These are phyloP conservation scores for Thumatha senex DNA, from an alignment of 2,888 invertebrate genomes.

Conservation along the genomic window DNA sequence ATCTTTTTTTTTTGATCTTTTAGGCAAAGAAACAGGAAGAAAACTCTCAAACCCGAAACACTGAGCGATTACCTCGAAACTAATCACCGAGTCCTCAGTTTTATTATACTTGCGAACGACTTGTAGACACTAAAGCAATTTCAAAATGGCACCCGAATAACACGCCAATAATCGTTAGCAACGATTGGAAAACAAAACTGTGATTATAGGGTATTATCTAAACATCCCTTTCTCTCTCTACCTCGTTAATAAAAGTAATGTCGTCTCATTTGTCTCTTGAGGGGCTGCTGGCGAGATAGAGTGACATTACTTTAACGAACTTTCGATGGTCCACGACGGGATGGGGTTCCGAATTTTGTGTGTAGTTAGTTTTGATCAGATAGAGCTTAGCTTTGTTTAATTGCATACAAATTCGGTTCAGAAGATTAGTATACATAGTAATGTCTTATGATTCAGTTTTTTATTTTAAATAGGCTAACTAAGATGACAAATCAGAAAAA, in stretches of 20 bases:
- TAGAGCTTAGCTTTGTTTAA: constrained; percentile 39
- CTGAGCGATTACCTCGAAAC: constrained; percentile 42
- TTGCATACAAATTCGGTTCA: constrained; percentile 36
- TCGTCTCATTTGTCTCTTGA: constrained; percentile 61
- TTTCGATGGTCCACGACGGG: constrained; percentile 73
- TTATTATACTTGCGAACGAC: constrained; percentile 79
- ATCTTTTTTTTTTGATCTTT: neutral
- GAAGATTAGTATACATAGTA: neutral
- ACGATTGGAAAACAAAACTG: constrained; percentile 88
- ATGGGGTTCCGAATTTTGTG: constrained; percentile 52
- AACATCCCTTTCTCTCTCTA: constrained; percentile 52
- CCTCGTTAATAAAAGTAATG: constrained; percentile 39
- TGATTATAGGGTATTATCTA: constrained; percentile 84
- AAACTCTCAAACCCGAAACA: constrained; percentile 24
- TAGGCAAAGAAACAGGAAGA: constrained; percentile 11
- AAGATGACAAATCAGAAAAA: no score
- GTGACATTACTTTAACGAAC: constrained; percentile 82
- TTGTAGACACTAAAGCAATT: constrained; percentile 79
- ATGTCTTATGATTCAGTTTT: no score
- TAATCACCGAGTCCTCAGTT: constrained; percentile 61
- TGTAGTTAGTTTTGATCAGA: constrained; percentile 43
- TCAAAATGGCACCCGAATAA: constrained; percentile 82
- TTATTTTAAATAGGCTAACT: neutral
- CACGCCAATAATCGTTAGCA: constrained; percentile 87
- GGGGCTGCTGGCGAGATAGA: constrained; percentile 70